A percentile compares a stretch with the other conserved stretches of the same genome.
Evolutionary conservation across 2,797 vertebrate species (phyloP).

Genomic region (Acanthornis magna): DNA sequence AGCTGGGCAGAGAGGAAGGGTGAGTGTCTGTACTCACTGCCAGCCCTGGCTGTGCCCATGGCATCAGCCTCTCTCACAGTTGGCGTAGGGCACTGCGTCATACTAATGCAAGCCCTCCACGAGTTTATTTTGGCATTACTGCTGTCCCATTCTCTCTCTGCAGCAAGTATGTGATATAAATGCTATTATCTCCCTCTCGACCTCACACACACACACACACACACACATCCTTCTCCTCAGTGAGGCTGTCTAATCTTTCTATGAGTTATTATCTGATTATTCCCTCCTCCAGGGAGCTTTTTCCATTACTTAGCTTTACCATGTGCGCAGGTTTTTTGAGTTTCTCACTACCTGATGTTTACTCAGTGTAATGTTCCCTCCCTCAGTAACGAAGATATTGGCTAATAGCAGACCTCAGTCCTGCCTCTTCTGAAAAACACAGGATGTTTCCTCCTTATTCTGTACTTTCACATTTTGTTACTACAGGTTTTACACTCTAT

Average conservation of each 20-base stretch:
- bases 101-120: not conserved
- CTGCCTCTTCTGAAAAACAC: not conserved
- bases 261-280: not conserved
- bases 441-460: not conserved
- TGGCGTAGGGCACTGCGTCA: rapidly evolving
- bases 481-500: not conserved
- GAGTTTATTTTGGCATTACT: not conserved
- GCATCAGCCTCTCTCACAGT: not conserved
- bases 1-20: not conserved
- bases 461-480: not conserved
- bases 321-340: not conserved
- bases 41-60: too few species aligned
- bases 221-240: not conserved
- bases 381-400: not conserved
- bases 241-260: not conserved
- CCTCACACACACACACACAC: not conserved
- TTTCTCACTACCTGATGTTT: not conserved
- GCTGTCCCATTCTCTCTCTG: not conserved
- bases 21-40: too few species aligned
- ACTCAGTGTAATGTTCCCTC: not conserved
- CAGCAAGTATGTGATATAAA: not conserved
- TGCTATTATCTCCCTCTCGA: not conserved
- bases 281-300: not conserved
- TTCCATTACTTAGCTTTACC: not conserved
- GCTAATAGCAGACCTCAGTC: not conserved